These are phyloP conservation scores for Thomomys bottae DNA, from an alignment of 2,113 vertebrate genomes.

Conservation along the genomic window DNA sequence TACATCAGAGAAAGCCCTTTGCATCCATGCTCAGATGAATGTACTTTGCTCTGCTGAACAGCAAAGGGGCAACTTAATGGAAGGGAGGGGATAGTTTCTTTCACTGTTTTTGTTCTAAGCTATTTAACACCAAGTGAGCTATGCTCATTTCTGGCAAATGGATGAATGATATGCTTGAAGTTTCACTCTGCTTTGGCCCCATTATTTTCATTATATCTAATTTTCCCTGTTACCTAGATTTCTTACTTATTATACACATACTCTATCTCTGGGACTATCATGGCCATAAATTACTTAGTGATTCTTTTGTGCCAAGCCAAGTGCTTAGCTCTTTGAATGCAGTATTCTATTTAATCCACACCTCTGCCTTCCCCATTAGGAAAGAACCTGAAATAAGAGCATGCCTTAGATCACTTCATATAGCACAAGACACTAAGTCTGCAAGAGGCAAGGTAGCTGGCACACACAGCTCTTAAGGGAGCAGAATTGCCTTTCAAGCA, in stretches of 20 bases:
- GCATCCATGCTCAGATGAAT: background rate
- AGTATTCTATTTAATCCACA: background rate
- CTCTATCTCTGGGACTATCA: background rate
- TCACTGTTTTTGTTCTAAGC: too few species aligned
- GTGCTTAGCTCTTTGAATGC: background rate
- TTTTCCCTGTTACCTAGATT: background rate
- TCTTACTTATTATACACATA: background rate
- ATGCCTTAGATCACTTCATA: background rate
- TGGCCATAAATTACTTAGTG: background rate
- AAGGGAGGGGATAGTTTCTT: background rate
- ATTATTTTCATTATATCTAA: background rate
- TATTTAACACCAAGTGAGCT: too few species aligned
- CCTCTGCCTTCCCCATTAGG: rapidly evolving
- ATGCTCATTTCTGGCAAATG: background rate
- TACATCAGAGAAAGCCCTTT: background rate
- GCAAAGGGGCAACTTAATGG: background rate
- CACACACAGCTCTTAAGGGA: background rate
- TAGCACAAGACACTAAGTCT: background rate
- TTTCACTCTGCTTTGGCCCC: background rate
- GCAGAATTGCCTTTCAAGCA: background rate
- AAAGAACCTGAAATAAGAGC: background rate
- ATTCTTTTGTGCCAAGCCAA: background rate
- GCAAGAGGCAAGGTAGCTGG: background rate
- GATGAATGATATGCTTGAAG: background rate
- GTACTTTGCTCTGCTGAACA: background rate